phyloP scores from a whole-genome alignment of 2,888 invertebrate genomes.

The Dynastes grantii region DNA sequence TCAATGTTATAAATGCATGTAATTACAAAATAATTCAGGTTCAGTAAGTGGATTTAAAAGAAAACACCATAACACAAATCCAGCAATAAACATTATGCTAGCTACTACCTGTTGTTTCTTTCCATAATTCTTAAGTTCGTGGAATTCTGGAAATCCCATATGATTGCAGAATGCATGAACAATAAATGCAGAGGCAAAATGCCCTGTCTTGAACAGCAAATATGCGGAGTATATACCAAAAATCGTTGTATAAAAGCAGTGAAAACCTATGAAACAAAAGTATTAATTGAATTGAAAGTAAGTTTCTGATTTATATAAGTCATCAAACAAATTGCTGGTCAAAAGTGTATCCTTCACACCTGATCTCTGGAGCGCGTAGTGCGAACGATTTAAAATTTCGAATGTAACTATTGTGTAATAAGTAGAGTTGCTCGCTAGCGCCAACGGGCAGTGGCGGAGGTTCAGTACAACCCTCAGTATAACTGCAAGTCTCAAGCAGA shows the following conservation, averaged over 20 bases:
- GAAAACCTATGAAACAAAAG: conserved; percentile 78
- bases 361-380: no score
- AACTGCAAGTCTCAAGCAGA: no score
- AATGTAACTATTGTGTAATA: no score
- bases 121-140: conserved; percentile 78
- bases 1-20: conserved; percentile 25
- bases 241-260: conserved; percentile 91
- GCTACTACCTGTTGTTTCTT: conserved; percentile 76
- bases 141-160: conserved; percentile 95
- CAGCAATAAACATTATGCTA: conserved; percentile 80
- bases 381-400: no score
- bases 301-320: not conserved
- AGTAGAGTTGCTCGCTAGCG: no score
- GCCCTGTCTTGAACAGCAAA: conserved; percentile 91
- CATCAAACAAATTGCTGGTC: no score
- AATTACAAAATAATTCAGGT: conserved; percentile 70
- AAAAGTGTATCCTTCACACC: no score
- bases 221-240: conserved; percentile 97
- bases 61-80: conserved; percentile 84
- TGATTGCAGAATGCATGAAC: conserved; percentile 97
- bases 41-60: conserved; percentile 85
- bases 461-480: no score
- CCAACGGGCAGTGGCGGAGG: no score
- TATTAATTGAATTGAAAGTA: conserved; percentile 45
- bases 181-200: conserved; percentile 88